Evolutionary conservation across 2,113 vertebrate species (phyloP).

Genomic region (Caranx melampygus): DNA sequence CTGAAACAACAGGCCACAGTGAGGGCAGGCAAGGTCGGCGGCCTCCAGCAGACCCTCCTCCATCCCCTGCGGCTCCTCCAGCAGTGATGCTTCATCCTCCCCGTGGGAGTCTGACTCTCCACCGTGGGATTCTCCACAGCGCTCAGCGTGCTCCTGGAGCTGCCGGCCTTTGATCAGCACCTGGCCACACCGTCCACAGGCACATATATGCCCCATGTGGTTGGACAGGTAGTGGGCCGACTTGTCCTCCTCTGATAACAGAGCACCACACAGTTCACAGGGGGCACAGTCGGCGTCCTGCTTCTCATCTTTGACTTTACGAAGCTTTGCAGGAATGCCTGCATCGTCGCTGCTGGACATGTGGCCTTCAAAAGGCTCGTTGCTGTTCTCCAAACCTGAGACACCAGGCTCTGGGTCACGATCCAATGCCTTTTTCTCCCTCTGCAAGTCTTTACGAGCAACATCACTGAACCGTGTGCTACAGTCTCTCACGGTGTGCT

Average conservation of each 20-base stretch:
- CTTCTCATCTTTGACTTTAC: slow-evolving; percentile 78
- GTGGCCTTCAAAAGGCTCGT: slow-evolving; percentile 78
- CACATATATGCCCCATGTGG: slow-evolving; percentile 97
- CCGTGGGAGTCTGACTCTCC: slow-evolving; percentile 89
- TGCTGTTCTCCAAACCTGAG: slow-evolving; percentile 83
- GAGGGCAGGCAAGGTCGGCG: slow-evolving; percentile 90
- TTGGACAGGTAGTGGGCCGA: slow-evolving; percentile 95
- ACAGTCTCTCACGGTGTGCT: slow-evolving; percentile 79
- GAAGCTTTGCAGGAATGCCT: slow-evolving; percentile 59
- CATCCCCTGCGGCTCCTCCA: slow-evolving; percentile 86
- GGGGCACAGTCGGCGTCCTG: slow-evolving; percentile 71
- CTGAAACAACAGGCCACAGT: slow-evolving; percentile 92
- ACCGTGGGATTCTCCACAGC: slow-evolving; percentile 90
- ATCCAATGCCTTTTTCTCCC: slow-evolving; percentile 71
- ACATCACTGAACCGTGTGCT: slow-evolving; percentile 66
- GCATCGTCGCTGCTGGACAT: slow-evolving; percentile 68
- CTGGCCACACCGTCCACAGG: slow-evolving; percentile 96
- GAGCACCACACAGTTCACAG: slow-evolving; percentile 93
- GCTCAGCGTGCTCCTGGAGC: slow-evolving; percentile 95
- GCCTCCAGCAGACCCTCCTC: slow-evolving; percentile 87
- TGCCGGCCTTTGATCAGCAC: slow-evolving; percentile 96
- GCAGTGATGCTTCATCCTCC: slow-evolving; percentile 86
- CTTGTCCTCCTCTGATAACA: slow-evolving; percentile 90
- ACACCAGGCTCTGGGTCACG: slow-evolving; percentile 84
- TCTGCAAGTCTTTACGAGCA: slow-evolving; percentile 12